Percentiles rank a stretch among this genome's conserved stretches.
Conservation (phyloP, 2,113 vertebrate species). For the Stomatorhinus ivindoensis region DNA sequence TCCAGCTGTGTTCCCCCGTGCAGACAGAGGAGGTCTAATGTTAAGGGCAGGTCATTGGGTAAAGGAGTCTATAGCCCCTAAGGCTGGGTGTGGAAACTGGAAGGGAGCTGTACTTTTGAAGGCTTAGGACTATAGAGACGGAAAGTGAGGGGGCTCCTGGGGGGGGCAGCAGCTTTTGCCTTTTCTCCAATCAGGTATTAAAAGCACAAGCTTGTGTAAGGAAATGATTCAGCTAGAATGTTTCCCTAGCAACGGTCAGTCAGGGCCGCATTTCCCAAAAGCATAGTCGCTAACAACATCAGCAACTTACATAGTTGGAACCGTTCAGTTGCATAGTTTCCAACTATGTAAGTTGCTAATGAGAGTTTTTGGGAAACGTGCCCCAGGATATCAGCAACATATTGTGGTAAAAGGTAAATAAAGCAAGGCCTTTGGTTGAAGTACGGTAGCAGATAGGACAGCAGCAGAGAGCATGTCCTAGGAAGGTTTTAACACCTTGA, state of each 20-base stretch:
- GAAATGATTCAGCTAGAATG: background rate
- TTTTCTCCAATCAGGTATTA: background rate
- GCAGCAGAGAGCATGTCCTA: background rate
- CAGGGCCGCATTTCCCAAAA: background rate
- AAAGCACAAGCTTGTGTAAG: background rate
- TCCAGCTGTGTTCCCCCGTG: background rate
- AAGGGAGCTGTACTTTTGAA: background rate
- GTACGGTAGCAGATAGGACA: background rate
- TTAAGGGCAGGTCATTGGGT: background rate
- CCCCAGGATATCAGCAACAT: background rate
- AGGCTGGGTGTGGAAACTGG: background rate
- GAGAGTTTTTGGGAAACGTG: background rate
- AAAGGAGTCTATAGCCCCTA: background rate
- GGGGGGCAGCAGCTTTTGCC: background rate
- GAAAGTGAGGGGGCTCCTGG: background rate
- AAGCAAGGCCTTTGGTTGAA: background rate
- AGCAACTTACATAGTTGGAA: background rate
- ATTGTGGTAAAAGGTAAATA: background rate
- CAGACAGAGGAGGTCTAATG: background rate
- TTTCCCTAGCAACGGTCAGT: background rate
- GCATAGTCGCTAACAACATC: background rate
- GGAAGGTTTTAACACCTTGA: background rate
- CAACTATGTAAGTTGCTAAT: background rate
- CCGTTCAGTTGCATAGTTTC: background rate
- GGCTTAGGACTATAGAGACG: background rate